Evolutionary conservation across 1,140 invertebrate genomes (phyloP).

Genomic region (Nylanderia fulva): DNA sequence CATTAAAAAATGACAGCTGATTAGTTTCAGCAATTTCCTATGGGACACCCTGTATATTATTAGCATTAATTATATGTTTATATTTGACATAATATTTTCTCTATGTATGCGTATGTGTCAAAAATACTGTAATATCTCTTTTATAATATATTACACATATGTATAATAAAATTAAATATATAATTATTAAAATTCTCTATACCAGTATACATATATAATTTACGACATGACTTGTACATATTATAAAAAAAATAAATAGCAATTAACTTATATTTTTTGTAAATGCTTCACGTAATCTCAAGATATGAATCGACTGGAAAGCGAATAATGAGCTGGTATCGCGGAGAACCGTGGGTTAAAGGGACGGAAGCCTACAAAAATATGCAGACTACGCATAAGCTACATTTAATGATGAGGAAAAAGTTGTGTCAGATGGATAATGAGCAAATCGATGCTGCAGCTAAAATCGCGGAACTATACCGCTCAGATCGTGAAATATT

Average conservation of each 20-base stretch:
- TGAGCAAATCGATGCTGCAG: conserved; percentile 68
- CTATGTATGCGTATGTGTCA: too few species aligned
- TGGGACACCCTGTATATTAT: too few species aligned
- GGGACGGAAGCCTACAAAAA: conserved; percentile 82
- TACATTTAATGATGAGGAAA: conserved; percentile 82
- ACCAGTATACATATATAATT: neutral
- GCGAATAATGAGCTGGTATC: conserved; percentile 86
- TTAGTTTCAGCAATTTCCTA: too few species aligned
- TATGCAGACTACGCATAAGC: conserved; percentile 81
- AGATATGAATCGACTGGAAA: conserved; percentile 85
- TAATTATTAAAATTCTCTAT: neutral
- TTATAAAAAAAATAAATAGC: neutral
- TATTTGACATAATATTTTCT: too few species aligned
- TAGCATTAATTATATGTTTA: too few species aligned
- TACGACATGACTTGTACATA: neutral
- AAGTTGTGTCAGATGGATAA: conserved; percentile 69
- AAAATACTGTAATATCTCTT: too few species aligned
- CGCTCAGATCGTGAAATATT: conserved; percentile 76
- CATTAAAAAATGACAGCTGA: too few species aligned
- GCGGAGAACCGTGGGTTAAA: conserved; percentile 83
- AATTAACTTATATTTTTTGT: neutral
- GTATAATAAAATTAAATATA: neutral
- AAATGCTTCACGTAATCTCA: conserved; percentile 3
- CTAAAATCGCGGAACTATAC: conserved; percentile 84
- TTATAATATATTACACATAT: too few species aligned